Evolutionary conservation across 2,888 invertebrate species (phyloP).

Genomic region (Cryptus viduatorius): DNA sequence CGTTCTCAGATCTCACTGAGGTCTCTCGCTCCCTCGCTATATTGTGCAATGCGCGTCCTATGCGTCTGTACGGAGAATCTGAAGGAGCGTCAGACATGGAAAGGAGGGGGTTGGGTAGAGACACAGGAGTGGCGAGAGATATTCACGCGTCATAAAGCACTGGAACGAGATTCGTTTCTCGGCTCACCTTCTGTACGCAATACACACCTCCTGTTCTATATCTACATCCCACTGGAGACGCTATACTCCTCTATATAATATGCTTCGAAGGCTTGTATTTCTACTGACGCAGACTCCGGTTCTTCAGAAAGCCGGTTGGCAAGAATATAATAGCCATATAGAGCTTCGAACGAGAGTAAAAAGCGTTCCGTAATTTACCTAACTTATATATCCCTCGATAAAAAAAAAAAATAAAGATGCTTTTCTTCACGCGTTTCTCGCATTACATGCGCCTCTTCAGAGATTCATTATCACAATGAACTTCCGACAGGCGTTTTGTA

Average conservation of each 20-base stretch:
- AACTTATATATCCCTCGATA: constrained; percentile 7
- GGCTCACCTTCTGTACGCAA: constrained; percentile 33
- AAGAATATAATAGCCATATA: constrained; percentile 48
- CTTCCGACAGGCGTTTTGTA: constrained; percentile 4
- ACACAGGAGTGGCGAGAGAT: constrained; percentile 72
- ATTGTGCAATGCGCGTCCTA: constrained; percentile 71
- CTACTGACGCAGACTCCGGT: constrained; percentile 9
- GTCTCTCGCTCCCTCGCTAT: constrained; percentile 58
- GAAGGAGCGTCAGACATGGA: constrained; percentile 52
- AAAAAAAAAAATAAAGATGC: neutral
- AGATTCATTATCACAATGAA: constrained; percentile 1
- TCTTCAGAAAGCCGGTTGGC: constrained; percentile 23
- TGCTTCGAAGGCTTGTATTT: constrained; percentile 21
- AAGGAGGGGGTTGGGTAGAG: constrained; percentile 46
- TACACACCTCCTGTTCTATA: constrained; percentile 29
- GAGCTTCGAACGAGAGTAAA: constrained; percentile 15
- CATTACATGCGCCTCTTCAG: neutral
- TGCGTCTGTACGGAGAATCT: constrained; percentile 69
- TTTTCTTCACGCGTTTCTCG: neutral
- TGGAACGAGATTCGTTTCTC: constrained; percentile 72
- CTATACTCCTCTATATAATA: constrained; percentile 33
- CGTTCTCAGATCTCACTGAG: constrained; percentile 14
- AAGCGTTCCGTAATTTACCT: constrained; percentile 29
- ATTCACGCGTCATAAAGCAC: constrained; percentile 82
- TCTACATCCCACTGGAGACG: constrained; percentile 20